Percentiles rank a stretch among this genome's conserved stretches.
Evolutionary conservation across 1,140 invertebrate genomes (phyloP).

Genomic region (Drosophila tropicalis): DNA sequence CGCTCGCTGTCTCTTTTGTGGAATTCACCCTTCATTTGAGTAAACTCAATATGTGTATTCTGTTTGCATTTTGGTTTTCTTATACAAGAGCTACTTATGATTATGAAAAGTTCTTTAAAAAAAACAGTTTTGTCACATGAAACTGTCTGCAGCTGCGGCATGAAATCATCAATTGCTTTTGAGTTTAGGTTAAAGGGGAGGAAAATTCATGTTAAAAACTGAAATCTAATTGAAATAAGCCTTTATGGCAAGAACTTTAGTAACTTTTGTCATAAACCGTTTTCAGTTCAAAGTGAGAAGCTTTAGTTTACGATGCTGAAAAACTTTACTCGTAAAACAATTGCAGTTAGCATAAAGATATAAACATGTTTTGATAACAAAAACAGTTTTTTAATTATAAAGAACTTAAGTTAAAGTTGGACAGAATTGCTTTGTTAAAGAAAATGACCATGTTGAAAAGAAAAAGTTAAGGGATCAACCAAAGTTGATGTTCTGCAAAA

Average conservation of each 20-base stretch:
- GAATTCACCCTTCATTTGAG: conserved; percentile 16
- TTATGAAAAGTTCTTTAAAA: conserved; percentile 12
- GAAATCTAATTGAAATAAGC: conserved; percentile 28
- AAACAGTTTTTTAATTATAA: no score
- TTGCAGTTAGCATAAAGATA: no score
- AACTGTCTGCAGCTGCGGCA: conserved; percentile 68
- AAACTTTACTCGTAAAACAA: not conserved
- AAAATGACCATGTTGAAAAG: no score
- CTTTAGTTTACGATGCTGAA: no score
- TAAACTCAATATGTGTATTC: conserved; percentile 7
- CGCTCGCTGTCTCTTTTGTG: not conserved
- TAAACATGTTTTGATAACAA: no score
- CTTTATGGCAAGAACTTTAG: not conserved
- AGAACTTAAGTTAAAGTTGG: no score
- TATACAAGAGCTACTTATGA: conserved; percentile 5
- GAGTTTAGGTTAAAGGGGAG: not conserved
- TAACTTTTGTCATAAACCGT: not conserved
- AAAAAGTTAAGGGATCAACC: no score
- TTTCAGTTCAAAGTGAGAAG: not conserved
- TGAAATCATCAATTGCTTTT: conserved; percentile 53
- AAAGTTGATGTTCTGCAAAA: no score
- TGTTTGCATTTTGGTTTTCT: not conserved
- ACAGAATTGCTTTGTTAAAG: no score
- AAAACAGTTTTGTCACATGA: conserved; percentile 45
- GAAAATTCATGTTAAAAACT: not conserved